Percentiles rank a stretch among this genome's conserved stretches.
Conservation (phyloP, 1,140 invertebrate genomes). For the Paracyclopina nana region DNA sequence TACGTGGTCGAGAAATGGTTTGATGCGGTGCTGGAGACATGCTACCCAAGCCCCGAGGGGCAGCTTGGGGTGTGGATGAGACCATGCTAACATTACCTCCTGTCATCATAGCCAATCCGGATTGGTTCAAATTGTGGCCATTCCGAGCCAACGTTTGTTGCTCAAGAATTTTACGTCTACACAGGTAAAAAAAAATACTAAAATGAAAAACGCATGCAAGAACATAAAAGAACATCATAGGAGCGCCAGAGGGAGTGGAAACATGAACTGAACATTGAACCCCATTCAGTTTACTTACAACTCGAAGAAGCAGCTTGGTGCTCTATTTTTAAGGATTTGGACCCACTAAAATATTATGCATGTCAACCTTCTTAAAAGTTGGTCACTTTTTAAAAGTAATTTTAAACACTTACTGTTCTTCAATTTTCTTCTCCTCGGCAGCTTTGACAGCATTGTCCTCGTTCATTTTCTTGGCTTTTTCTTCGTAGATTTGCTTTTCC, state of each 20-base stretch:
- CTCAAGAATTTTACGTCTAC: not conserved
- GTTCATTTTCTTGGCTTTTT: constrained; percentile 63
- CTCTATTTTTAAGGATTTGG: not conserved
- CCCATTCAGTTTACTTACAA: not conserved
- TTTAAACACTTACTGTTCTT: constrained; percentile 1
- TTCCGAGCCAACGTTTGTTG: not conserved
- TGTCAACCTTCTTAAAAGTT: not conserved
- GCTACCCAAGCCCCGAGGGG: not conserved
- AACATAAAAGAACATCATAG: not conserved
- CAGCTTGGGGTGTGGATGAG: no score
- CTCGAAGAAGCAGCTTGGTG: not conserved
- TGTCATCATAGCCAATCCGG: not conserved
- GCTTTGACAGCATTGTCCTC: constrained; percentile 43
- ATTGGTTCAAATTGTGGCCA: not conserved
- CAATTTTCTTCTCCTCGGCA: constrained; percentile 19
- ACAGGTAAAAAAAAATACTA: not conserved
- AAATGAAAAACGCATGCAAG: not conserved
- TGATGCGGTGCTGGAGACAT: not conserved
- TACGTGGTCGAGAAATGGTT: not conserved
- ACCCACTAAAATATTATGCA: not conserved
- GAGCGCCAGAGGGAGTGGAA: not conserved
- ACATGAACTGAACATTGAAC: not conserved
- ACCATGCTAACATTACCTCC: not conserved
- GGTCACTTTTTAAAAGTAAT: constrained; percentile 10
- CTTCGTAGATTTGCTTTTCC: constrained; percentile 54